Percentiles rank a stretch among this genome's conserved stretches.
Evolutionary conservation across 2,797 vertebrate genomes (phyloP).

Genomic region (Myotis findleyi): DNA sequence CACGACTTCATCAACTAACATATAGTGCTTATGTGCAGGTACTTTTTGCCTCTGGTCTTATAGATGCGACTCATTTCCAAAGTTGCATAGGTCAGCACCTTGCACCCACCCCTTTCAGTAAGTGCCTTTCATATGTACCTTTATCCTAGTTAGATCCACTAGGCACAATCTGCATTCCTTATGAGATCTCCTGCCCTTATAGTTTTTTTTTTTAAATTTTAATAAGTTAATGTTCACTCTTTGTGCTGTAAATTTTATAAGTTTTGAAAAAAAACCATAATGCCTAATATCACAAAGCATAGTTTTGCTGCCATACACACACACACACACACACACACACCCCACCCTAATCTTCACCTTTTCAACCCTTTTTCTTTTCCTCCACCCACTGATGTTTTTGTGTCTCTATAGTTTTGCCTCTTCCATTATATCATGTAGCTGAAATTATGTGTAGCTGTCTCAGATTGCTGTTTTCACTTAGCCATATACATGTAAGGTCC

Average conservation of each 20-base stretch:
- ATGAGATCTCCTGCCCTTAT: background rate
- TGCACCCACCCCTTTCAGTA: background rate
- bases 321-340: background rate
- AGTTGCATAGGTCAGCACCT: background rate
- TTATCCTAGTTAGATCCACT: background rate
- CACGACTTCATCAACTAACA: background rate
- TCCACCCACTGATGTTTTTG: background rate
- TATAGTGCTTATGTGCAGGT: background rate
- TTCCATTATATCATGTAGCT: background rate
- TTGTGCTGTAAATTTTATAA: background rate
- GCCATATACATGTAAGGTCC: background rate
- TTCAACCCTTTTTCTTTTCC: background rate
- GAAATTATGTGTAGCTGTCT: background rate
- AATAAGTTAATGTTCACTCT: background rate
- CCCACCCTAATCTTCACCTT: background rate
- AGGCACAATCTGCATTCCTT: background rate
- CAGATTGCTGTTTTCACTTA: background rate
- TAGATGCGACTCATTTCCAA: background rate
- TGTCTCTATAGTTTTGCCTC: background rate
- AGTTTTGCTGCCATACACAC: background rate
- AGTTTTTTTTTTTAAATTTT: background rate
- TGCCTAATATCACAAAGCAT: background rate
- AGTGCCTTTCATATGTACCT: background rate
- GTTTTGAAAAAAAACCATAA: background rate
- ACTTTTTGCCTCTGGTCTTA: constrained; percentile 15